phyloP scores from a whole-genome alignment of 2,797 vertebrate genomes.

The Tarsius wallacei region DNA sequence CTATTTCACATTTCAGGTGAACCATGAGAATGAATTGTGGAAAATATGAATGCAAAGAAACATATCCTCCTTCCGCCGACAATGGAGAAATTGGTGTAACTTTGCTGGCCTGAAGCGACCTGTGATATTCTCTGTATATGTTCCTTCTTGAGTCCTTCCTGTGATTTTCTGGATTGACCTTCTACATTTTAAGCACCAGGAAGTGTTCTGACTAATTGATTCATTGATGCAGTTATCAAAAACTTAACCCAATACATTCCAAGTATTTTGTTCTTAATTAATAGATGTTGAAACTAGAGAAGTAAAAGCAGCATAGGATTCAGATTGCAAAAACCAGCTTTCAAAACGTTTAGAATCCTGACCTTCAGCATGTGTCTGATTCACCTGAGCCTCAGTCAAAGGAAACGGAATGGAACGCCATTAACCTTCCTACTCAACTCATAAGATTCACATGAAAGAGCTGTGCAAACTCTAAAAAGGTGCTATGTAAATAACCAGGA shows the following conservation, averaged over 20 bases:
- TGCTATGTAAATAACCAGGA: not conserved
- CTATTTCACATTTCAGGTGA: not conserved
- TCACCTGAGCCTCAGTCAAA: not conserved
- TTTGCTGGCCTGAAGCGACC: not conserved
- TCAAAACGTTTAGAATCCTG: not conserved
- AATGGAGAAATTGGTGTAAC: not conserved
- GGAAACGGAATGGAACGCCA: not conserved
- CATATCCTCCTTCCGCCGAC: fast-evolving
- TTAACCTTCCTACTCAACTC: not conserved
- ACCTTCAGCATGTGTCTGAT: not conserved
- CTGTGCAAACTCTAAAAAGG: not conserved
- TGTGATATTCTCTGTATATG: not conserved
- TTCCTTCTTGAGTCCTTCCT: not conserved
- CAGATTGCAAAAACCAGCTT: not conserved
- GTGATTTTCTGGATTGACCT: not conserved
- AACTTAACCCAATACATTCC: not conserved
- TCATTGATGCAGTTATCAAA: not conserved
- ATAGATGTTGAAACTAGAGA: not conserved
- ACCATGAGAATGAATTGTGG: not conserved
- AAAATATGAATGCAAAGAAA: not conserved
- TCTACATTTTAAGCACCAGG: not conserved
- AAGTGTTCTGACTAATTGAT: not conserved
- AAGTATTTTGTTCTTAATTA: not conserved
- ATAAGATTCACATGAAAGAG: not conserved
- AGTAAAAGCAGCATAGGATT: not conserved